These are phyloP conservation scores for Emydocephalus ijimae DNA, from an alignment of 2,113 vertebrate genomes.

Conservation along the genomic window DNA sequence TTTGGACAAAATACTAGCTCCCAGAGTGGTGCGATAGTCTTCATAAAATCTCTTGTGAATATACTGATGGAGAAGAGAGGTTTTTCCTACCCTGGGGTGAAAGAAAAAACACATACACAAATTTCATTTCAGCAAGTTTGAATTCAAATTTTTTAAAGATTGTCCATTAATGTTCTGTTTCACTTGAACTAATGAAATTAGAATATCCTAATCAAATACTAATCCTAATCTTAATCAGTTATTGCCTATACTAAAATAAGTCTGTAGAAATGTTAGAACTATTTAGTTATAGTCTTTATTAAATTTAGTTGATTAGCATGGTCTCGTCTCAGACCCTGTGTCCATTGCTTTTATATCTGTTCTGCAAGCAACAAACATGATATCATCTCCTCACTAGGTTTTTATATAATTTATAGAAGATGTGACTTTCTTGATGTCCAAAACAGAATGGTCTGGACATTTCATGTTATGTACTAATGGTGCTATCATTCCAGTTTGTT, in stretches of 20 bases:
- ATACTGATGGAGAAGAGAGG: slow-evolving; percentile 78
- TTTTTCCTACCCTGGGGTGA: slow-evolving; percentile 73
- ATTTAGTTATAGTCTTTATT: neutral
- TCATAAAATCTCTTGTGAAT: slow-evolving; percentile 74
- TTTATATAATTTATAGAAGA: neutral
- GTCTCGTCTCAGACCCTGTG: neutral
- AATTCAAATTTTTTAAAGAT: neutral
- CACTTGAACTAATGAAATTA: neutral
- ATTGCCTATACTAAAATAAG: neutral
- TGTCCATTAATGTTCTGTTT: neutral
- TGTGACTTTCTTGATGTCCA: neutral
- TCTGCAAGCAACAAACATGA: neutral
- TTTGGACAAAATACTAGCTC: slow-evolving; percentile 78
- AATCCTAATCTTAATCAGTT: neutral
- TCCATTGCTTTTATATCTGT: neutral
- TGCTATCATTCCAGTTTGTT: neutral
- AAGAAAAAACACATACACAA: neutral
- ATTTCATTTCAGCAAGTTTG: neutral
- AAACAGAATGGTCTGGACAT: neutral
- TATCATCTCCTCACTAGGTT: neutral
- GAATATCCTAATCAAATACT: neutral
- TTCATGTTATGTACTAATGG: neutral
- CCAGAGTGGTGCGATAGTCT: slow-evolving; percentile 78
- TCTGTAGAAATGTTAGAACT: neutral
- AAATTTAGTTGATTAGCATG: neutral